Percentiles rank a stretch among this genome's conserved stretches.
Conservation (phyloP, 2,797 vertebrate species). For the Macrochelys suwanniensis region DNA sequence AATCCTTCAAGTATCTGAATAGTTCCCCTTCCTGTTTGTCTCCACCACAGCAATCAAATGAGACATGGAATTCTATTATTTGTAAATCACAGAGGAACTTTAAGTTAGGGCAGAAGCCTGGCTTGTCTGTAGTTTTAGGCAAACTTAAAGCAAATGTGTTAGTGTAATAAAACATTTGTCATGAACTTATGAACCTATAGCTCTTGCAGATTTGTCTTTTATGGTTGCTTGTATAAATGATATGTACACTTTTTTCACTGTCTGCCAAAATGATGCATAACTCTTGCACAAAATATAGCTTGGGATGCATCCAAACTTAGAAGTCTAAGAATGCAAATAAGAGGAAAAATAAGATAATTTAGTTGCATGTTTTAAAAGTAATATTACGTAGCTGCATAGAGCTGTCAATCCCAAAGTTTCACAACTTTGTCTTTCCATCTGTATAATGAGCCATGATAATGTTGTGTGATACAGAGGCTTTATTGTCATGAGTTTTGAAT, state of each 20-base stretch:
- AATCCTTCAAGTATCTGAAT: constrained; percentile 49
- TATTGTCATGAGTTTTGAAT: background rate
- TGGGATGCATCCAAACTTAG: constrained; percentile 1
- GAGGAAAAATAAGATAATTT: constrained; percentile 2
- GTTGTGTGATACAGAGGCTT: background rate
- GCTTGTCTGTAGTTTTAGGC: constrained; percentile 71
- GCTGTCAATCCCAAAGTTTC: background rate
- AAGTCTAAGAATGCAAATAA: background rate
- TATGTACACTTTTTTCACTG: constrained; percentile 36
- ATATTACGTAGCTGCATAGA: background rate
- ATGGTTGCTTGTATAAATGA: constrained; percentile 49
- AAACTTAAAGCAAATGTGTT: constrained; percentile 69
- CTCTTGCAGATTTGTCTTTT: constrained; percentile 58
- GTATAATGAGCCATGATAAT: background rate
- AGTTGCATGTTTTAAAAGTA: background rate
- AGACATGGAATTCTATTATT: constrained; percentile 68
- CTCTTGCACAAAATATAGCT: constrained; percentile 29
- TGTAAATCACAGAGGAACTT: constrained; percentile 71
- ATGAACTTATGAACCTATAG: constrained; percentile 75
- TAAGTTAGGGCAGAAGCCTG: constrained; percentile 61
- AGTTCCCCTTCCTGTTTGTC: constrained; percentile 75
- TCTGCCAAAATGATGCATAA: constrained; percentile 53
- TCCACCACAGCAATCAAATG: constrained; percentile 52
- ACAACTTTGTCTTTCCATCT: background rate
- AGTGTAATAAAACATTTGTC: constrained; percentile 74